These are phyloP conservation scores for Notiomystis cincta DNA, from an alignment of 2,113 vertebrate species.

Conservation along the genomic window DNA sequence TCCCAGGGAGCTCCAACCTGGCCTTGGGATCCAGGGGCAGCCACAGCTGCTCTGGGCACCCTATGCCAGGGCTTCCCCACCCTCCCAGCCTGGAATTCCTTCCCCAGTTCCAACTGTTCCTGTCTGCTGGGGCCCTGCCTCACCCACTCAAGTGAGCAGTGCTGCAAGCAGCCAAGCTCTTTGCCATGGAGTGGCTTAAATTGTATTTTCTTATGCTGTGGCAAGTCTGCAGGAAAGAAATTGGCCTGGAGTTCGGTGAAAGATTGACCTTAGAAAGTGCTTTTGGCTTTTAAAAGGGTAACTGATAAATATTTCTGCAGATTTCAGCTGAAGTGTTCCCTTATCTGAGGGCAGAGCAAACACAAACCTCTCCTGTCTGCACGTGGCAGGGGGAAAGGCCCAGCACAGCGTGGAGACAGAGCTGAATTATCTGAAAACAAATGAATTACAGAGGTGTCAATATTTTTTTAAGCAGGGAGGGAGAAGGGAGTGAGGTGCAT, in stretches of 20 bases:
- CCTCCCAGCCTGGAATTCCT: background rate
- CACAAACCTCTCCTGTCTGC: background rate
- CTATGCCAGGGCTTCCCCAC: rapidly evolving
- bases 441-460: background rate
- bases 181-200: background rate
- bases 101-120: background rate
- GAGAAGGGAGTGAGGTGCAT: background rate
- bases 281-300: background rate
- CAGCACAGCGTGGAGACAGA: background rate
- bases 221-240: background rate
- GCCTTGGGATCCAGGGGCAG: background rate
- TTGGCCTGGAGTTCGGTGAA: background rate
- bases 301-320: background rate
- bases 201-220: background rate
- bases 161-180: background rate
- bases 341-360: background rate
- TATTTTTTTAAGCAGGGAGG: background rate
- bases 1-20: background rate
- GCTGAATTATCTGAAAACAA: background rate
- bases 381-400: background rate
- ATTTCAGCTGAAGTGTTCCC: background rate
- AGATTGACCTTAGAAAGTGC: background rate
- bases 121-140: background rate
- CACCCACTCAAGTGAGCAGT: rapidly evolving
- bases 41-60: background rate